A percentile compares a stretch with the other conserved stretches of the same genome.
These are phyloP conservation scores for Urocynchramus pylzowi DNA, from an alignment of 2,113 vertebrate species.

Conservation along the genomic window DNA sequence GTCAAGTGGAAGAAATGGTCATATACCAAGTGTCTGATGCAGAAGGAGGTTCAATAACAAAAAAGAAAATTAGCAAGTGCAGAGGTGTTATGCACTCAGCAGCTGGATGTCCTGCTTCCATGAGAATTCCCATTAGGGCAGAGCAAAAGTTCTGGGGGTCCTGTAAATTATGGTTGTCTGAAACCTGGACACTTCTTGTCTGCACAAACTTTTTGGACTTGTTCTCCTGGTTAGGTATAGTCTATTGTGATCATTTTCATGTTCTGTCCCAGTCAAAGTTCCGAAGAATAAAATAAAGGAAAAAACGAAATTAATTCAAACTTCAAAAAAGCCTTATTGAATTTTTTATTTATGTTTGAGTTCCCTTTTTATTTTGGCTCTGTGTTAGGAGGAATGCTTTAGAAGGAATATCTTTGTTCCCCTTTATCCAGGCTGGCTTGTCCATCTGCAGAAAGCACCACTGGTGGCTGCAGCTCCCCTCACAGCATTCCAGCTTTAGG, in stretches of 20 bases:
- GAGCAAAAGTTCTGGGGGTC: not conserved
- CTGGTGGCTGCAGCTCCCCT: not conserved
- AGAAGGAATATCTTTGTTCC: not conserved
- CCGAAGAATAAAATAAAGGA: not conserved
- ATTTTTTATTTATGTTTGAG: not conserved
- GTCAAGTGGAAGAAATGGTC: not conserved
- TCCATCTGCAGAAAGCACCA: not conserved
- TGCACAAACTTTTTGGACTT: not conserved
- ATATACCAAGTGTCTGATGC: not conserved
- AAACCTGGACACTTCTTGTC: not conserved
- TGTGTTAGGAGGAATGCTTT: not conserved
- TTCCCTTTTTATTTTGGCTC: not conserved
- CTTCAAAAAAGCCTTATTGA: not conserved
- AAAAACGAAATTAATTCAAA: not conserved
- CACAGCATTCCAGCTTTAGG: not conserved
- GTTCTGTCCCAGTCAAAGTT: not conserved
- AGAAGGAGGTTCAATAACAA: not conserved
- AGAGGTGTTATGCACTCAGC: not conserved
- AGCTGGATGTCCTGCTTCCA: not conserved
- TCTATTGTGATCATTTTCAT: not conserved
- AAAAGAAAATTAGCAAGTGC: not conserved
- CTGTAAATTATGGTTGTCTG: not conserved
- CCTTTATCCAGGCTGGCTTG: not conserved
- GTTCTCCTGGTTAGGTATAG: not conserved
- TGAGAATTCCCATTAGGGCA: not conserved